Conservation (phyloP, 2,888 invertebrate species). For the Palloptera scutellata region DNA sequence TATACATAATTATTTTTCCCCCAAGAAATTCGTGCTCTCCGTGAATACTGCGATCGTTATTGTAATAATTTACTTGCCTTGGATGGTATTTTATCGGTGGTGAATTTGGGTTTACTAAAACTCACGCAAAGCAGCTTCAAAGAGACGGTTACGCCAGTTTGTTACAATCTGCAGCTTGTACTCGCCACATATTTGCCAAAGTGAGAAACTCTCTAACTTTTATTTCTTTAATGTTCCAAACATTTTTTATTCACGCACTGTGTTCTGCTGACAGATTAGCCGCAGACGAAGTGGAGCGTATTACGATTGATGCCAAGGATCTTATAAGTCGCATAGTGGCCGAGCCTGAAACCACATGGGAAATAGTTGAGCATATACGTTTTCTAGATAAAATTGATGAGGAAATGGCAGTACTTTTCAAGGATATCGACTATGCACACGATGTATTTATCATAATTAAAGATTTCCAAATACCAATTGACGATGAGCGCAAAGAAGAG, state of each 20-base stretch:
- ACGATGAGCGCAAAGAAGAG: slow-evolving; percentile 72
- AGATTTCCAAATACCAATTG: slow-evolving; percentile 76
- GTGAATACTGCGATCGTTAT: slow-evolving; percentile 74
- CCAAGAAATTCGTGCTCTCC: slow-evolving; percentile 71
- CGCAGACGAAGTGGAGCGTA: slow-evolving; percentile 66
- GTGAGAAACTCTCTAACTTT: slow-evolving; percentile 63
- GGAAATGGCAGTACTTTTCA: slow-evolving; percentile 76
- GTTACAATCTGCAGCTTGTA: slow-evolving; percentile 73
- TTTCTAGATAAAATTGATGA: slow-evolving; percentile 70
- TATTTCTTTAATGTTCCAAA: not conserved
- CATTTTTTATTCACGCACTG: not conserved
- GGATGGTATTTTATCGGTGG: slow-evolving; percentile 71
- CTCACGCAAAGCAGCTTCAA: slow-evolving; percentile 77
- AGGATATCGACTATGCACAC: slow-evolving; percentile 79
- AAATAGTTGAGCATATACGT: slow-evolving; percentile 69
- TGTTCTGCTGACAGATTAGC: slow-evolving; percentile 68
- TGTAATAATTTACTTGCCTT: slow-evolving; percentile 75
- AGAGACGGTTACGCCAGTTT: slow-evolving; percentile 75
- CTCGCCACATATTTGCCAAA: slow-evolving; percentile 72
- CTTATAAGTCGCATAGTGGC: slow-evolving; percentile 72
- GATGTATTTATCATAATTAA: slow-evolving; percentile 86
- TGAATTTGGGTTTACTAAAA: slow-evolving; percentile 77
- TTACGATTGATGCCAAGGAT: slow-evolving; percentile 63
- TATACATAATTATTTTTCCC: not conserved
- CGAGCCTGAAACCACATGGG: slow-evolving; percentile 75